A percentile compares a stretch with the other conserved stretches of the same genome.
Evolutionary conservation across 2,797 vertebrate genomes (phyloP).

Genomic region (Siniperca obscura): DNA sequence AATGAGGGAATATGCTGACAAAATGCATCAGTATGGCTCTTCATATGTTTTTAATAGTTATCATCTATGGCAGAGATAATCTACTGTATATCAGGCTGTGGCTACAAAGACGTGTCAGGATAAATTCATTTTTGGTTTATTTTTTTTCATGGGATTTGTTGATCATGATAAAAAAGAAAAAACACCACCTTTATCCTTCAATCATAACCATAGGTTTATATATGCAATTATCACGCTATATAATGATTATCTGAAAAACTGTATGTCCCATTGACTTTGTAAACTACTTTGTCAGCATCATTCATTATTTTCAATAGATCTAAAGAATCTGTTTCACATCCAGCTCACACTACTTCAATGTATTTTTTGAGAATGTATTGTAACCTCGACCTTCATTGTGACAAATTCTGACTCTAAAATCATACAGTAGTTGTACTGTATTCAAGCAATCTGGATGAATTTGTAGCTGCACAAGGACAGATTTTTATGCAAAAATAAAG

Average conservation of each 20-base stretch:
- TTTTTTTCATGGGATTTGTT: conserved; percentile 1
- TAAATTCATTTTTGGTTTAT: neutral
- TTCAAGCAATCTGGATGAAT: neutral
- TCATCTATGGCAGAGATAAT: conserved; percentile 2
- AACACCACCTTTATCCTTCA: neutral
- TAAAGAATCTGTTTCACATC: neutral
- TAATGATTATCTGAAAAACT: conserved; percentile 27
- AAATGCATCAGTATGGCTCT: neutral
- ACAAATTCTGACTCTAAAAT: neutral
- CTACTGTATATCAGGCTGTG: neutral
- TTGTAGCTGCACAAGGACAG: neutral
- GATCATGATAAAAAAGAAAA: neutral
- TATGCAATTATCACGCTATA: conserved; percentile 9
- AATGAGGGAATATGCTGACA: conserved; percentile 25
- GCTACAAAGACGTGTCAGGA: neutral
- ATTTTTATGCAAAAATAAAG: neutral
- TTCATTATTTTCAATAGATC: conserved; percentile 31
- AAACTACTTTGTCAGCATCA: conserved; percentile 31
- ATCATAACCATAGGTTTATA: neutral
- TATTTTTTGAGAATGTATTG: neutral
- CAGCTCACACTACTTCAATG: neutral
- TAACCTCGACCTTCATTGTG: neutral
- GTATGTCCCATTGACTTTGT: neutral
- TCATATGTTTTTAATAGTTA: conserved; percentile 7
- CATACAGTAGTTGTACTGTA: neutral